These are phyloP conservation scores for Drosophila multiciliata DNA, from an alignment of 2,888 invertebrate species.

Conservation along the genomic window DNA sequence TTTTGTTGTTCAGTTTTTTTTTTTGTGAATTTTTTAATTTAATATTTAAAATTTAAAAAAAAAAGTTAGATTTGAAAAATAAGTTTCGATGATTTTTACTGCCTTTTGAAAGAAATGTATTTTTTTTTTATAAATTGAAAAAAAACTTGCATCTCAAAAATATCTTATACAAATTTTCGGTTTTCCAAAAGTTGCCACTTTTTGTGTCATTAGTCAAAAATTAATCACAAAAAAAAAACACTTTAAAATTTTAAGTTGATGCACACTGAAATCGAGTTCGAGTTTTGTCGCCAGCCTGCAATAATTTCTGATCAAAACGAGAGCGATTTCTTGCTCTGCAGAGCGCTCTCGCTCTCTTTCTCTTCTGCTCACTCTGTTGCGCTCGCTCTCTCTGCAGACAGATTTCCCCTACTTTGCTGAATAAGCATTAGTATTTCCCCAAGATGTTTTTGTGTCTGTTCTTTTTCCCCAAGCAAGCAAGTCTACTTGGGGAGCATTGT, in stretches of 20 bases:
- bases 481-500: conserved; percentile 48
- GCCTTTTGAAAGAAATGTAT: neutral
- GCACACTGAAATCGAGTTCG: conserved; percentile 17
- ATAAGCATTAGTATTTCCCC: conserved; percentile 62
- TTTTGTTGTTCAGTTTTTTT: no score
- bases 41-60: no score
- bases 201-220: neutral
- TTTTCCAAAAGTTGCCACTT: conserved; percentile 1
- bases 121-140: neutral
- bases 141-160: neutral
- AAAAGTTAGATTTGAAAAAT: neutral
- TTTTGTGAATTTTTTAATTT: no score
- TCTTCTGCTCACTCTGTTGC: neutral
- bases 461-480: conserved; percentile 32
- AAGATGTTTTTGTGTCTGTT: neutral
- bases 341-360: conserved; percentile 3
- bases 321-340: conserved; percentile 20
- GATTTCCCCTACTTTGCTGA: conserved; percentile 71
- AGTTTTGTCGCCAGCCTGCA: conserved; percentile 8
- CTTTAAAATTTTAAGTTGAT: conserved; percentile 6
- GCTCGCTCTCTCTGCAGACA: conserved; percentile 53
- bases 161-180: neutral
- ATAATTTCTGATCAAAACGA: conserved; percentile 52
- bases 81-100: neutral
- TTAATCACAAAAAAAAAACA: conserved; percentile 1